Conservation (phyloP, 2,888 invertebrate genomes). For the Eledona agricola region DNA sequence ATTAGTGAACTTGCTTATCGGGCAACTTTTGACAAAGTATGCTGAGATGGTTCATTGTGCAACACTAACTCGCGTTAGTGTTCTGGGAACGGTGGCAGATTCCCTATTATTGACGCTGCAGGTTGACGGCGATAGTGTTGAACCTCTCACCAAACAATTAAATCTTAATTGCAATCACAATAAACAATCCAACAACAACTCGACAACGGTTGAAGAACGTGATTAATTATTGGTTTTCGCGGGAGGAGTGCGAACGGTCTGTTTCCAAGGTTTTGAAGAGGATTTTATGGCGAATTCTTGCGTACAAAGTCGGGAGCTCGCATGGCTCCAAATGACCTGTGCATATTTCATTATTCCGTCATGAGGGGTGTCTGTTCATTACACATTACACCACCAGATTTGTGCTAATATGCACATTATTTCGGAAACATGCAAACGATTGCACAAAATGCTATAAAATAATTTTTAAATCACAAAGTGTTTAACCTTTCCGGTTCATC, state of each 20-base stretch:
- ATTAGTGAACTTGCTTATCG: constrained; percentile 14
- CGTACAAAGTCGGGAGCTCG: constrained; percentile 22
- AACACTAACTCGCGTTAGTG: constrained; percentile 8
- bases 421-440: too few relatives aligned
- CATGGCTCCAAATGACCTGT: constrained; percentile 31
- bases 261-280: constrained; percentile 21
- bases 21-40: constrained; percentile 12
- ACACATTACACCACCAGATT: constrained; percentile 3
- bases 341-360: constrained; percentile 32
- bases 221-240: constrained; percentile 28
- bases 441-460: too few relatives aligned
- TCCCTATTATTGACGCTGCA: constrained; percentile 10
- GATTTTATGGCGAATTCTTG: constrained; percentile 26
- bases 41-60: constrained; percentile 6
- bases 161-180: constrained; percentile 28
- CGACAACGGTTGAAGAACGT: constrained; percentile 22
- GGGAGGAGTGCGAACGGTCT: constrained; percentile 8
- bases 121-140: constrained; percentile 17
- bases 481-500: too few relatives aligned
- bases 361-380: constrained; percentile 2
- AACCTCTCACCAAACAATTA: constrained; percentile 22
- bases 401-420: too few relatives aligned
- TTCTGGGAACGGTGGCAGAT: constrained; percentile 12
- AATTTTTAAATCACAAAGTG: too few relatives aligned
- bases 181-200: constrained; percentile 24